phyloP scores from a whole-genome alignment of 2,113 vertebrate species.

The Taurulus bubalis region DNA sequence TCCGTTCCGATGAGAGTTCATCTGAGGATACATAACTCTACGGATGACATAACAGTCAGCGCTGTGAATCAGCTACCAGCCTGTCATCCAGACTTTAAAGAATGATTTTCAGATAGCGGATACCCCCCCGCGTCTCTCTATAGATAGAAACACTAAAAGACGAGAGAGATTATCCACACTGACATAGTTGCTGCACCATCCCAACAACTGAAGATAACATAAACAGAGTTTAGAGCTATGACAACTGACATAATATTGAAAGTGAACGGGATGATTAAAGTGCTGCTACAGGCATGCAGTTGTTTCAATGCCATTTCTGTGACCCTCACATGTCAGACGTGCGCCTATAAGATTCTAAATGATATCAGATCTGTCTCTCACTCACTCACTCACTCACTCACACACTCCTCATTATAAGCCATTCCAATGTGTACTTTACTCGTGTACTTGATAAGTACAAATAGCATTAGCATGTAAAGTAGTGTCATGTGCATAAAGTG shows the following conservation, averaged over 20 bases:
- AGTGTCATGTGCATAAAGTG: too few species aligned
- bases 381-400: neutral
- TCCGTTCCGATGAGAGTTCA: neutral
- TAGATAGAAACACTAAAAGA: conserved; percentile 40
- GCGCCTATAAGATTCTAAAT: neutral
- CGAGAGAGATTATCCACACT: conserved; percentile 26
- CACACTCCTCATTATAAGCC: too few species aligned
- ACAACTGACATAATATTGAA: conserved; percentile 32
- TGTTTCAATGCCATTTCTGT: neutral
- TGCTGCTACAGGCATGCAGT: conserved; percentile 1
- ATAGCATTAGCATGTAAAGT: too few species aligned
- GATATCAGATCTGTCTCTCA: conserved; percentile 30
- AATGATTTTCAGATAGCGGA: conserved; percentile 20
- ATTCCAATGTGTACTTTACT: neutral
- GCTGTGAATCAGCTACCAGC: neutral
- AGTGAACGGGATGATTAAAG: neutral
- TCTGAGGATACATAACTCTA: neutral
- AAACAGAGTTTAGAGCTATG: conserved; percentile 31
- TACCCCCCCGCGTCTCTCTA: conserved; percentile 10
- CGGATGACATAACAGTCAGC: conserved; percentile 7
- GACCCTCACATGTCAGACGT: neutral
- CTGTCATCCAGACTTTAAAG: conserved; percentile 26
- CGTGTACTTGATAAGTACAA: neutral
- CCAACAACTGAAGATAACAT: conserved; percentile 35
- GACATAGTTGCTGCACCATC: conserved; percentile 20